phyloP scores from a whole-genome alignment of 2,797 vertebrate genomes.

The Varecia variegata region DNA sequence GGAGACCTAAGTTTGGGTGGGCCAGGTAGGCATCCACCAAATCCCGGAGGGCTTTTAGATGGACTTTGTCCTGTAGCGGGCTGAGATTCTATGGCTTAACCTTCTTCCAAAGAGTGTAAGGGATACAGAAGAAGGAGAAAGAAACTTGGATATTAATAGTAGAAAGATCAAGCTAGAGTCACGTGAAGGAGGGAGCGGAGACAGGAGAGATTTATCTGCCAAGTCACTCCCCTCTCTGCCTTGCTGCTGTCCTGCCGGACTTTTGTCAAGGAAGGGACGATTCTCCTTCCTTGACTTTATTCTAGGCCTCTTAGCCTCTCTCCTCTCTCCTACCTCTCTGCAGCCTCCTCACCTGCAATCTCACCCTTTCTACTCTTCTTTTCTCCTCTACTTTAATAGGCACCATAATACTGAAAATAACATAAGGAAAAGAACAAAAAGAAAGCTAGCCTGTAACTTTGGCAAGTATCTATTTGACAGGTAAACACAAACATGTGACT shows the following conservation, averaged over 20 bases:
- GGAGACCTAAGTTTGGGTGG: too few species aligned
- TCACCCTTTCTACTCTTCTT: background rate
- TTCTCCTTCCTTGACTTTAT: background rate
- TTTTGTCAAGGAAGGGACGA: background rate
- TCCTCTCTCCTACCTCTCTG: background rate
- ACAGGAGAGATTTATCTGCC: background rate
- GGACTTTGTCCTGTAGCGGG: background rate
- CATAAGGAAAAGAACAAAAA: background rate
- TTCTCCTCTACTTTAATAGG: background rate
- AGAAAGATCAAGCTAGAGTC: background rate
- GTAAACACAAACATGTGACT: background rate
- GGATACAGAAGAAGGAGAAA: background rate
- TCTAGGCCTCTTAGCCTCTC: background rate
- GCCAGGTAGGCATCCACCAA: background rate
- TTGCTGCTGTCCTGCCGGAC: background rate
- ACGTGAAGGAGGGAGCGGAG: background rate
- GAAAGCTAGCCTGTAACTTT: background rate
- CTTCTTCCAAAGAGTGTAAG: background rate
- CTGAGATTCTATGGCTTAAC: background rate
- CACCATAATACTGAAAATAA: background rate
- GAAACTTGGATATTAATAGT: background rate
- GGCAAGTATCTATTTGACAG: background rate
- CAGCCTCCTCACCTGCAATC: background rate
- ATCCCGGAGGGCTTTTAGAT: background rate
- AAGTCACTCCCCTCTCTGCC: background rate